Percentiles rank a stretch among this genome's conserved stretches.
Conservation (phyloP, 2,797 vertebrate species). For the Knipowitschia caucasica region DNA sequence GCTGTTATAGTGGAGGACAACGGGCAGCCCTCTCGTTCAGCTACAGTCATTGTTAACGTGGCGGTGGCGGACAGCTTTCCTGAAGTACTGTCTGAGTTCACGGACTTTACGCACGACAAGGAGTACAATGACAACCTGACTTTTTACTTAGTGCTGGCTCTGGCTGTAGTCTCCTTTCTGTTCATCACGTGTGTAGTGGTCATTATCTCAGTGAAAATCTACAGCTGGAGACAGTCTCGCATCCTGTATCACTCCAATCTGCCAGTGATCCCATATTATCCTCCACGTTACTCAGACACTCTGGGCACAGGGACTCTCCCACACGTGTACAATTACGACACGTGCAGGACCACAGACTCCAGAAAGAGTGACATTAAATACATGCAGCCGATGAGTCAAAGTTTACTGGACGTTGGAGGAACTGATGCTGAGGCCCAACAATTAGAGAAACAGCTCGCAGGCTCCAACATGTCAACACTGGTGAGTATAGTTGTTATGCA, state of each 20-base stretch:
- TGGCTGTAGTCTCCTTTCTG: constrained; percentile 45
- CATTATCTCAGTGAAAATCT: constrained; percentile 42
- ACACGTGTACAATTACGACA: too few species aligned
- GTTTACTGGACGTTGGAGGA: too few species aligned
- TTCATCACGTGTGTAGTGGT: constrained; percentile 41
- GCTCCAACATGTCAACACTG: too few species aligned
- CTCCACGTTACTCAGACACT: constrained; percentile 37
- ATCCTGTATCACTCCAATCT: constrained; percentile 39
- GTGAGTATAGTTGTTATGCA: too few species aligned
- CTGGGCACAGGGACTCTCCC: constrained; percentile 29
- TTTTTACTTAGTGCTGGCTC: constrained; percentile 44
- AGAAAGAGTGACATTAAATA: too few species aligned
- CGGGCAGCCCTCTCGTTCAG: constrained; percentile 75
- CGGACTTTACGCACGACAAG: constrained; percentile 49
- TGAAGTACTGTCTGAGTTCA: constrained; percentile 63
- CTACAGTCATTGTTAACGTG: constrained; percentile 69
- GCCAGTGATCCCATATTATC: constrained; percentile 54
- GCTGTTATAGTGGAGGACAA: constrained; percentile 75
- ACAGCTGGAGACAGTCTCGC: constrained; percentile 43
- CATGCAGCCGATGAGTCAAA: too few species aligned
- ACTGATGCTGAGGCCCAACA: too few species aligned
- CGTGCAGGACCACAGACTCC: too few species aligned
- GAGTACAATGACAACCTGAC: constrained; percentile 43
- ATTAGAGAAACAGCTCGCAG: too few species aligned
- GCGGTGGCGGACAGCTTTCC: constrained; percentile 71